Base-by-base conservation (phyloP, 2,113 vertebrate genomes). In the Tautogolabrus adspersus region DNA sequence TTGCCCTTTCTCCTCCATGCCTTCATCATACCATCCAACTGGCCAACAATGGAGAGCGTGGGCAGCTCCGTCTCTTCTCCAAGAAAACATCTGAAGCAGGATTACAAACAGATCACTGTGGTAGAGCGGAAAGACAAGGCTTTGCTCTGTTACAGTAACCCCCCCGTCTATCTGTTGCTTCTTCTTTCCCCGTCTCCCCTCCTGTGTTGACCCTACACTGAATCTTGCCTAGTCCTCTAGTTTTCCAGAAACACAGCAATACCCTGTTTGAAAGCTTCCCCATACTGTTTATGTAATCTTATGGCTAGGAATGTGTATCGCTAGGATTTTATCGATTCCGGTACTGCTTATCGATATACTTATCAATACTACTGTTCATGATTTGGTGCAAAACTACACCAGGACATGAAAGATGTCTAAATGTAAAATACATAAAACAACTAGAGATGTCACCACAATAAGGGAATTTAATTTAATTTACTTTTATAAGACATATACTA, bases 101-200 rank as follows among this genome's bases (percentile, higher is more conserved):
- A 80, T 80, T 68, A 88, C 84, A 91, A 89, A 88, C 76, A 49
- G 83, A 83, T 73, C 72, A 72, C 65, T 87, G 80, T 87, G 44
- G 68, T 38, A 3, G 30, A 34, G 61, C 56, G 57, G 58, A 55
- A 57, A 10, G 72, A 76, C 85, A 49, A 42, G 46, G 72, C 76
- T 62, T 72, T 70, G 44, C 75, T 84, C 77, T 82, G 62, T 81
- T 78, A 34, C 72, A 58, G 71, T 62, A 71, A 81, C 75, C 74
- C 78, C 82, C 38, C 47, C 18, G 42, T 83, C 81, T 26, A 8
- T 44, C 66, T 19, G 1, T 19, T 10, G 65, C 56, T 55, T 18
- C 55, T 26, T 75, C 56, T 54, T 42, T 62, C 42, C 51, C 67
- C 52, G 15, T n/a, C 72, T 68, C 52, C 44, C 34, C 59, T 59